Base-by-base conservation (phyloP, 2,113 vertebrate genomes). In the Spea bombifrons region DNA sequence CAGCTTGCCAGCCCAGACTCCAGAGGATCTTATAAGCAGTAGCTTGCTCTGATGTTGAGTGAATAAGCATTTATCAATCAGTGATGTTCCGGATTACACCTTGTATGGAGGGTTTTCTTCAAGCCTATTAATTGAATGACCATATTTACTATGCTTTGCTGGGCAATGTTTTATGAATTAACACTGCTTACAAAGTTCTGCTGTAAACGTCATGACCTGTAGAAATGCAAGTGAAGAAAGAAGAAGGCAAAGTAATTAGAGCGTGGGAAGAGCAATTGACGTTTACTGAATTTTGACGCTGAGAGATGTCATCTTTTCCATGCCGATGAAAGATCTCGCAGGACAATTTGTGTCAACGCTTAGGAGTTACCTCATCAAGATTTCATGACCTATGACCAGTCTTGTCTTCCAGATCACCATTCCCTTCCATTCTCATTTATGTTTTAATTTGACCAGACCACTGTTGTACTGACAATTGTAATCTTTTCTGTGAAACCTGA, bases 131-230 rank as follows among this genome's bases (percentile, higher is more conserved):
- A 66, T 9, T 66, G 64, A 66, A 66, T 65, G 16, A 8, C 8
- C 4, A 65, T 52, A 57, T 73, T 17, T 44, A 44, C 50, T 71
- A 5, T 12, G 7, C 16, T 5, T 5, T 71, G 16, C 12, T 55
- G 17, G 50, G 50, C 44, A 55, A 47, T 71, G 69, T 71, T 57
- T 57, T 55, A 10, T 71, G 50, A 71, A 55, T 71, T 55, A 45
- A 10, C 69, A 44, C 46, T 71, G 5, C 17, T 55, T 10, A 55
- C 46, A 43, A 43, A 55, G 43, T 16, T 13, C 66, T 48, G 66
- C 12, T 49, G 66, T 49, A 69, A 69, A 69, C n/a, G 52, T 71
- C n/a, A 30, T 61, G 53, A 59, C 55, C 30, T 61, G 55, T 16
- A 46, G 44, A 46, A 12, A 5, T 61, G 7, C 46, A 73, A 47